A percentile compares a stretch with the other conserved stretches of the same genome.
These are phyloP conservation scores for Linhomoeus sp. DNA, from an alignment of 2,888 invertebrate genomes.

Conservation along the genomic window DNA sequence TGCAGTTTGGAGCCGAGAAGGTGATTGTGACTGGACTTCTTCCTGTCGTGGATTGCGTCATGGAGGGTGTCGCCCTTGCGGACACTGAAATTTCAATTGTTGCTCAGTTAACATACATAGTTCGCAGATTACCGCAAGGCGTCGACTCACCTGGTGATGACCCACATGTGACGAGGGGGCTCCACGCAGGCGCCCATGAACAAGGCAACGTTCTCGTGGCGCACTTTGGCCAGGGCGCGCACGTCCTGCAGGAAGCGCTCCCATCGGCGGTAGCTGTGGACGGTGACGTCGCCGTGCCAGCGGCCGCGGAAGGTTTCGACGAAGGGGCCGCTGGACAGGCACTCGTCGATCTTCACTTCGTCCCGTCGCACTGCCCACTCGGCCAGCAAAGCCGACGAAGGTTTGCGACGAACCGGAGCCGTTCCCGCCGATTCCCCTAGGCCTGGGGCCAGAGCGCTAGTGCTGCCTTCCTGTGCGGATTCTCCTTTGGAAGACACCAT, in stretches of 20 bases:
- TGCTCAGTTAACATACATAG: too few relatives aligned
- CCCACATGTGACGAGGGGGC: conserved; percentile 20
- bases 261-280: neutral
- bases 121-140: neutral
- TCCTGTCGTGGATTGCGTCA: conserved; percentile 25
- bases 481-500: too few relatives aligned
- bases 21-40: too few relatives aligned
- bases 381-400: neutral
- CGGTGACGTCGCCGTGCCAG: conserved; percentile 30
- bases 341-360: neutral
- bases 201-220: conserved; percentile 33
- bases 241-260: conserved; percentile 16
- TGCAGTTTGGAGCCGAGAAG: too few relatives aligned
- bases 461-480: neutral
- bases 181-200: conserved; percentile 34
- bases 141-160: conserved; percentile 29
- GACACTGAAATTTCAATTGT: conserved; percentile 7
- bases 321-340: conserved; percentile 13
- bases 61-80: conserved; percentile 29
- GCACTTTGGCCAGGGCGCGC: conserved; percentile 28
- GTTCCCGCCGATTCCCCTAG: too few relatives aligned
- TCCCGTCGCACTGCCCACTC: neutral
- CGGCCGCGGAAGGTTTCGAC: conserved; percentile 26
- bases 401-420: too few relatives aligned
- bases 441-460: too few relatives aligned